Percentiles rank a stretch among this genome's conserved stretches.
Evolutionary conservation across 2,888 invertebrate species (phyloP).

Genomic region (Junonia oenone): DNA sequence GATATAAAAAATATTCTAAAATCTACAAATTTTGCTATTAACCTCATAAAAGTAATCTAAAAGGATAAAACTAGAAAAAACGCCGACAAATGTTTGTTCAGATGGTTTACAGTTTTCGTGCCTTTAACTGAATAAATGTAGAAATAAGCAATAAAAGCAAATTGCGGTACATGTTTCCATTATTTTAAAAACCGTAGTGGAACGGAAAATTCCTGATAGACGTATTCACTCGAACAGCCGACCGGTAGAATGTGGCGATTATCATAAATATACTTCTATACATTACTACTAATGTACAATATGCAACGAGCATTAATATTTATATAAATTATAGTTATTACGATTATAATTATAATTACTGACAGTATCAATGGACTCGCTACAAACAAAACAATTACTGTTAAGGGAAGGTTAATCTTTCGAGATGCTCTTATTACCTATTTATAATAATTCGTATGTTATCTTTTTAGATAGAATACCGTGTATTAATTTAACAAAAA

Average conservation of each 20-base stretch:
- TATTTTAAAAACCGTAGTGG: neutral
- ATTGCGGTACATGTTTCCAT: neutral
- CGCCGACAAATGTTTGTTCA: no score
- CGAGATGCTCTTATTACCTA: neutral
- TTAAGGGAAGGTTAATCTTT: no score
- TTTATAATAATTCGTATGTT: no score
- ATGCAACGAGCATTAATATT: neutral
- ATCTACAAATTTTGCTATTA: no score
- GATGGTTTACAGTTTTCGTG: no score
- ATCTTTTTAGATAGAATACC: no score
- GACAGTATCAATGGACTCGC: neutral
- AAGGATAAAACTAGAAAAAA: no score
- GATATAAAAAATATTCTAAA: no score
- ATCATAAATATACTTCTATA: conserved; percentile 16
- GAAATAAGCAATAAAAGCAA: neutral
- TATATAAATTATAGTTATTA: neutral
- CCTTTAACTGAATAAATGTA: no score
- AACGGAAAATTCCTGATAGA: conserved; percentile 17
- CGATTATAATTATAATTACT: neutral
- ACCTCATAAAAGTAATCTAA: no score
- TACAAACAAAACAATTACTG: neutral
- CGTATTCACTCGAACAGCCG: conserved; percentile 5
- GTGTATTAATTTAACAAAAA: no score
- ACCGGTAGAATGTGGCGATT: conserved; percentile 8
- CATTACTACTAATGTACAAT: conserved; percentile 3